phyloP scores from a whole-genome alignment of 2,888 invertebrate genomes.

The Cabera pusaria region DNA sequence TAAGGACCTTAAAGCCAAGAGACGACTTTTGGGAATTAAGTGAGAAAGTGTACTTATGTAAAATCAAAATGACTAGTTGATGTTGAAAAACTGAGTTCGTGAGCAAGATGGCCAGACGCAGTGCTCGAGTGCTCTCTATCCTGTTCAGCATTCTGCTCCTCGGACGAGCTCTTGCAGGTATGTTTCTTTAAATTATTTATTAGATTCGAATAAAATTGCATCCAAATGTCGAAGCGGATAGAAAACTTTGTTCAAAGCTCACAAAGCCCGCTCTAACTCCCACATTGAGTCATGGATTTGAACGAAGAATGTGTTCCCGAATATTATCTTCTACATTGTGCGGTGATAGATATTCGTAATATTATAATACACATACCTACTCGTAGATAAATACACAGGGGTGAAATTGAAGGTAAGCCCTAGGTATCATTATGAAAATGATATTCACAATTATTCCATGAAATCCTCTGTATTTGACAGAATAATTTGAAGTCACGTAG shows the following conservation, averaged over 20 bases:
- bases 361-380: no score
- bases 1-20: no score
- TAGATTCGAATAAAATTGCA: constrained; percentile 25
- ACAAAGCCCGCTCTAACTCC: constrained; percentile 23
- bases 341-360: no score
- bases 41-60: no score
- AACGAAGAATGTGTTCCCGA: constrained; percentile 9
- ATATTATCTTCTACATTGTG: no score
- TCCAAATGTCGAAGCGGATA: constrained; percentile 16
- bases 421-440: no score
- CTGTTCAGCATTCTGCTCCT: constrained; percentile 73
- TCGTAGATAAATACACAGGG: no score
- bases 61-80: constrained; percentile 50
- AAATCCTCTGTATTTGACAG: no score
- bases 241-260: constrained; percentile 24
- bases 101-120: constrained; percentile 61
- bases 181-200: constrained; percentile 36
- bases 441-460: no score
- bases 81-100: constrained; percentile 37
- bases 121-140: constrained; percentile 67
- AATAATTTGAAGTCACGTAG: no score
- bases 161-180: constrained; percentile 75
- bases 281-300: constrained; percentile 9
- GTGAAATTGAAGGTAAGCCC: no score
- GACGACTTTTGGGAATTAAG: no score